phyloP scores from a whole-genome alignment of 1,140 invertebrate genomes.

The Apis florea region DNA sequence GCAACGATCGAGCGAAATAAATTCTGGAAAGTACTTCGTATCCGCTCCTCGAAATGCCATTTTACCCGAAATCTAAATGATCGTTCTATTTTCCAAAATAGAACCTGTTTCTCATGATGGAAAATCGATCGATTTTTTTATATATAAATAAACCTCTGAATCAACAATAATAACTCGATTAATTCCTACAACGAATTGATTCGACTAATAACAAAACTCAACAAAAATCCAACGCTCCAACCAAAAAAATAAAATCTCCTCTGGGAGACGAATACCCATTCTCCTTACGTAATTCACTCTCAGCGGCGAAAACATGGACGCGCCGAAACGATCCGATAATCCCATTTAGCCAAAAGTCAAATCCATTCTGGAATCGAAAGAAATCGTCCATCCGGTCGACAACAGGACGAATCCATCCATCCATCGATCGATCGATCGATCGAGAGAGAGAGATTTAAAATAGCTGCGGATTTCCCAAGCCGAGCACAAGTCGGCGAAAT shows the following conservation, averaged over 20 bases:
- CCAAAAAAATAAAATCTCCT: no score
- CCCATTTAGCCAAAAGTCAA: not conserved
- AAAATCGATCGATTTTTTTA: not conserved
- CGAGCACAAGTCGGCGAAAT: conserved; percentile 16
- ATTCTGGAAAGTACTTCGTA: conserved; percentile 2
- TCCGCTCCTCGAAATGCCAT: conserved; percentile 3
- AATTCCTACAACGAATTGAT: no score
- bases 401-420: not conserved
- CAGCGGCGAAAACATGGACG: no score
- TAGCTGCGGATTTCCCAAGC: conserved; percentile 5
- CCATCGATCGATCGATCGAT: not conserved
- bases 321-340: not conserved
- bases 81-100: not conserved
- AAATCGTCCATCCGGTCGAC: not conserved
- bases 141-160: no score
- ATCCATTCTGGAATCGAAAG: not conserved
- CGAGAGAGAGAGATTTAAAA: conserved; percentile 8
- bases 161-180: no score
- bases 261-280: no score
- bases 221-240: no score
- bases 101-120: no score
- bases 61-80: conserved; percentile 16
- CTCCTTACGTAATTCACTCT: no score
- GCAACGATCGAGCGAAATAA: conserved; percentile 34
- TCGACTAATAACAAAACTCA: no score